Percentiles rank a stretch among this genome's conserved stretches.
phyloP scores from a whole-genome alignment of 2,113 vertebrate genomes.

The Anguilla rostrata region DNA sequence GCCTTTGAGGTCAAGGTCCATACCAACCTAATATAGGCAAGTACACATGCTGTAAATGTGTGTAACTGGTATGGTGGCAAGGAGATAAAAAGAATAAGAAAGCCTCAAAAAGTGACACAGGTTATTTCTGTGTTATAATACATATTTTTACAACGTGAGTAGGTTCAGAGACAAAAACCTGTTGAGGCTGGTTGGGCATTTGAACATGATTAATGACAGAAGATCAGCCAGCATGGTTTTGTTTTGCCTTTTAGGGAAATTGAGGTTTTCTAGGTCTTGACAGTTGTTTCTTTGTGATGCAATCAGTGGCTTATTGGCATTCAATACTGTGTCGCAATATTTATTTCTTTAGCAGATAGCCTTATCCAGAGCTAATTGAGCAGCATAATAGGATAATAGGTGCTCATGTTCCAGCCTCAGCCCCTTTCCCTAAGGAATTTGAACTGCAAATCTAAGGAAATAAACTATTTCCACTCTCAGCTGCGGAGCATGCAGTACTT shows the following conservation, averaged over 20 bases:
- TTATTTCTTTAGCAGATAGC: neutral
- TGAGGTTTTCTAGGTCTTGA: neutral
- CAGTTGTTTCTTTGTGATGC: neutral
- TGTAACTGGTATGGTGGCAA: neutral
- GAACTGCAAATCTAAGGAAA: neutral
- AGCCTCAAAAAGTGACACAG: neutral
- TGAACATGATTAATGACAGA: neutral
- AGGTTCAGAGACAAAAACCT: neutral
- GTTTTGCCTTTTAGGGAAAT: neutral
- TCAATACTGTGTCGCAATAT: neutral
- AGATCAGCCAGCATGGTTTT: neutral
- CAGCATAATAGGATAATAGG: neutral
- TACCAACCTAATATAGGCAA: neutral
- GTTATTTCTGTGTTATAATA: neutral
- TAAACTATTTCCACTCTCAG: neutral
- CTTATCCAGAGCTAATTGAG: neutral
- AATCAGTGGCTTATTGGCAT: neutral
- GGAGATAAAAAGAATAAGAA: neutral
- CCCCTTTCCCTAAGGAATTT: neutral
- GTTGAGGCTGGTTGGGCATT: neutral
- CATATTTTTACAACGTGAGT: neutral
- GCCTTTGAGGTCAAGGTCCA: neutral
- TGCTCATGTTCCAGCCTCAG: neutral
- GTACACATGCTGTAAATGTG: conserved; percentile 16
- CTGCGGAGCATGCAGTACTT: neutral